Evolutionary conservation across 2,113 vertebrate species (phyloP).

Genomic region (Bos taurus): DNA sequence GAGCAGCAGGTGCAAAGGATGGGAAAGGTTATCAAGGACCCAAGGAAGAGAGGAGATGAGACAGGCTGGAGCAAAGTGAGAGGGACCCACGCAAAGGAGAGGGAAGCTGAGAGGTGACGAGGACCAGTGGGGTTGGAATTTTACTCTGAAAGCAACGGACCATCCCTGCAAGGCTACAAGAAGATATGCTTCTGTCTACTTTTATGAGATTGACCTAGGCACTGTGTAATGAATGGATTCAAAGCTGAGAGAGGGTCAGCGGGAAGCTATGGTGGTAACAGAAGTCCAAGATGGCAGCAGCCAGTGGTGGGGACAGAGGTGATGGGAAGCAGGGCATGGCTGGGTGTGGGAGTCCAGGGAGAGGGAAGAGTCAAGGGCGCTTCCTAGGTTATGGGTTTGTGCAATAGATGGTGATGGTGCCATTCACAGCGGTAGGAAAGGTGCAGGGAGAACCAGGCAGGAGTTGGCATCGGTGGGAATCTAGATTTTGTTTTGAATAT

Average conservation of each 20-base stretch:
- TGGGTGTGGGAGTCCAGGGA: not conserved
- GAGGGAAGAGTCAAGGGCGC: not conserved
- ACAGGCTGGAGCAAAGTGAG: not conserved
- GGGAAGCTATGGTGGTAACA: not conserved
- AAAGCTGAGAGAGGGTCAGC: not conserved
- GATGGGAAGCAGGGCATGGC: not conserved
- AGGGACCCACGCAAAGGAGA: accelerated
- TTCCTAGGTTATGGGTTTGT: not conserved
- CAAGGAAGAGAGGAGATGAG: not conserved
- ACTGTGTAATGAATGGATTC: not conserved
- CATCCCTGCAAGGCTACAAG: not conserved
- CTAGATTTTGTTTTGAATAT: not conserved
- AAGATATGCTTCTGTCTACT: not conserved
- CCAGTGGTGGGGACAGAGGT: not conserved
- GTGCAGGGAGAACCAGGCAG: accelerated
- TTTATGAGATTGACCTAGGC: not conserved
- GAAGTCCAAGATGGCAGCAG: not conserved
- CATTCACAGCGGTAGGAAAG: not conserved
- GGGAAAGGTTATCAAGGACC: not conserved
- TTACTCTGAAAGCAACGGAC: not conserved
- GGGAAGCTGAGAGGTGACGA: not conserved
- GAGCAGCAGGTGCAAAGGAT: not conserved
- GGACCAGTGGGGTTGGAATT: not conserved
- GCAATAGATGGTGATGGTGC: not conserved
- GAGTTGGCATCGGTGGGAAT: not conserved